A percentile compares a stretch with the other conserved stretches of the same genome.
These are phyloP conservation scores for Stercorarius parasiticus DNA, from an alignment of 2,113 vertebrate species.

Conservation along the genomic window DNA sequence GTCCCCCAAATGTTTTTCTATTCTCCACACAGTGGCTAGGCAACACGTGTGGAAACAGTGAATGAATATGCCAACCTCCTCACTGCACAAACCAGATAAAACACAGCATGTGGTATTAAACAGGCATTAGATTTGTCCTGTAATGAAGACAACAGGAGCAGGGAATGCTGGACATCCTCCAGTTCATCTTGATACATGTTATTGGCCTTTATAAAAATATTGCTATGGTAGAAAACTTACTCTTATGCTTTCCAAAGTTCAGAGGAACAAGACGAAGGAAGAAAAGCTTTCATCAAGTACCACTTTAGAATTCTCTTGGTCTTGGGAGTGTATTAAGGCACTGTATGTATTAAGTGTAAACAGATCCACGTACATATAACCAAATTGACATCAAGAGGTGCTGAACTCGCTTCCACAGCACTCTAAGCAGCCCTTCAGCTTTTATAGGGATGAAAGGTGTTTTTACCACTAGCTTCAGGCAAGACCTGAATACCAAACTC, in stretches of 20 bases:
- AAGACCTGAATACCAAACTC: background rate
- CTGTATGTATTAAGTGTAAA: background rate
- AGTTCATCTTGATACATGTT: background rate
- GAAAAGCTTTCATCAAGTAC: conserved; percentile 4
- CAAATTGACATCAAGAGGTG: conserved; percentile 13
- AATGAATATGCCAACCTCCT: background rate
- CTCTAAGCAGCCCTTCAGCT: background rate
- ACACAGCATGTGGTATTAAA: background rate
- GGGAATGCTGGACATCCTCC: background rate
- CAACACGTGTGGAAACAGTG: background rate
- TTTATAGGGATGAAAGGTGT: background rate
- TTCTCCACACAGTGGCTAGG: background rate
- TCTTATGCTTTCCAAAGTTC: background rate
- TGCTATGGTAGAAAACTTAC: background rate
- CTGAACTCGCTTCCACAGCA: background rate
- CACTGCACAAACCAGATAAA: background rate
- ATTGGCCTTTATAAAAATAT: background rate
- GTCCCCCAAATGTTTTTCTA: background rate
- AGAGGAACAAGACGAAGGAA: conserved; percentile 6
- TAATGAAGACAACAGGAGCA: background rate
- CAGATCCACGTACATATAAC: background rate
- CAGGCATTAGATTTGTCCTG: background rate
- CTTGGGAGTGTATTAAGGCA: background rate
- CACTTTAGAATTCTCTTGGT: background rate
- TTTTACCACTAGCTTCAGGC: conserved; percentile 21